phyloP scores from a whole-genome alignment of 64 coral and sea anemone species.

The Catalaphyllia jardinei region DNA sequence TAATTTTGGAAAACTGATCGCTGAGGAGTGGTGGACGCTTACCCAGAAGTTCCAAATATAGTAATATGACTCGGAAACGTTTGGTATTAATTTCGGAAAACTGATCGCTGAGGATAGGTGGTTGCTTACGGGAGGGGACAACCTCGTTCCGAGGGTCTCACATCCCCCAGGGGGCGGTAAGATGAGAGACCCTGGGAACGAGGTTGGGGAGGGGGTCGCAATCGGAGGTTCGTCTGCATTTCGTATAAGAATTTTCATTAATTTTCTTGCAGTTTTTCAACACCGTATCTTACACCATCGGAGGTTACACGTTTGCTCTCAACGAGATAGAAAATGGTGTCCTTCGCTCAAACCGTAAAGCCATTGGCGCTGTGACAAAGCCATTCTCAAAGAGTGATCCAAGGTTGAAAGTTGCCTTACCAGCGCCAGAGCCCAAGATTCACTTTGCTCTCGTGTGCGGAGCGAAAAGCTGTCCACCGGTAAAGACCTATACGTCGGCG shows the following conservation, averaged over 20 bases:
- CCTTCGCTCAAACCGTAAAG: slow-evolving; percentile 83
- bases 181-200: no score
- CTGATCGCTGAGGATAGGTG: no score
- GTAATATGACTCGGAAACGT: no score
- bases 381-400: slow-evolving; percentile 90
- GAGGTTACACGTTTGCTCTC: slow-evolving; percentile 77
- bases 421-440: slow-evolving; percentile 86
- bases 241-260: neutral
- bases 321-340: slow-evolving; percentile 96
- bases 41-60: no score
- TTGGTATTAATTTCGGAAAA: no score
- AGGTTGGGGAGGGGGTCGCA: no score
- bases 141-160: no score
- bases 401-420: slow-evolving; percentile 74
- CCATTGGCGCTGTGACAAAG: slow-evolving; percentile 75
- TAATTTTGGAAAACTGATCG: no score
- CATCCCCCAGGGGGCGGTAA: no score
- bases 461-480: slow-evolving; percentile 96
- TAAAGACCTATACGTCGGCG: slow-evolving; percentile 93
- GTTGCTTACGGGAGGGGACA: no score
- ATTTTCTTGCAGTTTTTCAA: slow-evolving; percentile 93
- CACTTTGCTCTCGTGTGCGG: slow-evolving; percentile 97
- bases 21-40: no score
- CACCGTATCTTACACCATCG: slow-evolving; percentile 90
- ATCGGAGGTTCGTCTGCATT: no score